These are phyloP conservation scores for Brachyhypopomus gauderio DNA, from an alignment of 2,113 vertebrate species.

Conservation along the genomic window DNA sequence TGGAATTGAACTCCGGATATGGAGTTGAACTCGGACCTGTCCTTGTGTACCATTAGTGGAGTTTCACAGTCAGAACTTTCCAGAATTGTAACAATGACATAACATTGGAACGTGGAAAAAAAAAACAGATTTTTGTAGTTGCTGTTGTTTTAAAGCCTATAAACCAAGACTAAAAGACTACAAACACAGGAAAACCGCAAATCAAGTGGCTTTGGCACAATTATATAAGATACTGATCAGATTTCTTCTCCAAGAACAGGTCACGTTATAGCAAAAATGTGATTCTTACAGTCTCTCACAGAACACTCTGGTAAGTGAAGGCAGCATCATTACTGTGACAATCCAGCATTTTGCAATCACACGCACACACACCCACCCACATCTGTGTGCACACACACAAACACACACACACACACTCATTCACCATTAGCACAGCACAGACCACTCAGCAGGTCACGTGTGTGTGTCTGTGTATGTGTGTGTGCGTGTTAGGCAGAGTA, in stretches of 20 bases:
- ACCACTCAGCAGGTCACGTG: conserved; percentile 38
- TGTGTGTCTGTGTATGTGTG: not conserved
- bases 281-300: conserved; percentile 9
- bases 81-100: not conserved
- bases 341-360: conserved; percentile 33
- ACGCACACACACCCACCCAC: conserved; percentile 9
- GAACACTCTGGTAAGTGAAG: conserved; percentile 7
- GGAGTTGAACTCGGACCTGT: not conserved
- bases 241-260: not conserved
- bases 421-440: conserved; percentile 20
- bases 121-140: not conserved
- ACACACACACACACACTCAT: conserved; percentile 13
- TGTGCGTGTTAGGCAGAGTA: not conserved
- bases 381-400: conserved; percentile 9
- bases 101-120: too few relatives aligned
- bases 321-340: conserved; percentile 36
- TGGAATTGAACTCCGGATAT: not conserved
- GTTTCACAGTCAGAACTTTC: not conserved
- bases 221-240: not conserved
- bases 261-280: conserved; percentile 3
- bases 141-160: not conserved
- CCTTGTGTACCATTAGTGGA: not conserved
- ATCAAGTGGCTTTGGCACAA: conserved; percentile 46
- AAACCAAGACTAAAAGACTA: conserved; percentile 21
- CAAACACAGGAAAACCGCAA: conserved; percentile 37